Base-by-base conservation (phyloP, 53 echinoderm and acorn worm genomes). In the Arbacia lixula region DNA sequence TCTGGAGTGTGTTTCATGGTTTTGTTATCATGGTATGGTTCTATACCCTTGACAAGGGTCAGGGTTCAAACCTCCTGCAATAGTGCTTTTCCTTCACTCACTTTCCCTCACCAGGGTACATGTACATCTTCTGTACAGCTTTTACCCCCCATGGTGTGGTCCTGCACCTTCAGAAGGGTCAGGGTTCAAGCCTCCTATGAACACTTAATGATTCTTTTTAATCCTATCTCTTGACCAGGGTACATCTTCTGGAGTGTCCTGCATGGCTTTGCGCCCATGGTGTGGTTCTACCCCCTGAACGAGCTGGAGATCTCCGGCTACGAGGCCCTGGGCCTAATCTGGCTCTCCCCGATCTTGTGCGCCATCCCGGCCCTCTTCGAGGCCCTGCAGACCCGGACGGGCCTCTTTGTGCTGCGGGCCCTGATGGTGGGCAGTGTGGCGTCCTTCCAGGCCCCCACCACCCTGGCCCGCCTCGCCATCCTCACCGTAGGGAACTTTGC, bases 211-310 rank as follows among this genome's bases (percentile, higher is more conserved):
- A n/a, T n/a, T n/a, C 19, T 50, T 50, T 12, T 14, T 50, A 50
- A 14, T 50, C 12, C 24, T 57, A 1, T 57, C 57, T 57, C 20
- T 0, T 57, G 57, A 40, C 30, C 89, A 98, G 98, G 98, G 16
- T 94, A 81, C 38, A 66, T 92, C 38, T 94, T 98, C 51, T 98
- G 98, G 98, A 88, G 92, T 21, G 86, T 98, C 25, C 88, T 98
- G 36, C 98, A 94, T 79, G 92, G 85, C 46, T 69, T 98, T 20
- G 88, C 89, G 27, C 93, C 98, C 0, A 89, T 90, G 86, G 68
- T 98, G 25, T 91, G 94, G 92, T 90, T 94, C 66, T 90, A 90
- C 58, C 86, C 92, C 12, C 81, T 98, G 63, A 89, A 92, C 62
- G 40, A 85, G 55, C 85, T 85, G 10, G 88, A 92, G 72, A 85